Percentiles rank a stretch among this genome's conserved stretches.
Evolutionary conservation across 2,113 vertebrate genomes (phyloP).

Genomic region (Rhynchopsitta pachyrhyncha): DNA sequence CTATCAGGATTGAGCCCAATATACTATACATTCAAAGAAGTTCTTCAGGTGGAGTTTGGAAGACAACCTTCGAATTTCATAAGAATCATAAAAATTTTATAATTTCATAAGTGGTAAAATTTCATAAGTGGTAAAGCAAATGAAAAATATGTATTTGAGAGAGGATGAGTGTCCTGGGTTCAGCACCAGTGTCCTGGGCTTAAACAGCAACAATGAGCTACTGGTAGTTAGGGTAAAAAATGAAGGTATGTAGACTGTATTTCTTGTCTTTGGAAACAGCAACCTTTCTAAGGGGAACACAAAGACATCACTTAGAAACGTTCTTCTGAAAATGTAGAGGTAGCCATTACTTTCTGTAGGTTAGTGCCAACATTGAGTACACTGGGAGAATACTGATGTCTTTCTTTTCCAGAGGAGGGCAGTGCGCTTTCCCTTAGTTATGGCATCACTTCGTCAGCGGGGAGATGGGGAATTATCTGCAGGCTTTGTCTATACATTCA

Average conservation of each 20-base stretch:
- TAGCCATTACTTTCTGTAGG: not conserved
- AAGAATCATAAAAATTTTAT: not conserved
- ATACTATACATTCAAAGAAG: not conserved
- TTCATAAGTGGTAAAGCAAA: not conserved
- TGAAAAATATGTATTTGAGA: not conserved
- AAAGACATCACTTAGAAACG: not conserved
- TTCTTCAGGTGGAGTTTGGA: not conserved
- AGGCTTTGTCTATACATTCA: not conserved
- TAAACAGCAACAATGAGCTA: not conserved
- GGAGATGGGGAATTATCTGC: not conserved
- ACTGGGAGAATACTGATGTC: not conserved
- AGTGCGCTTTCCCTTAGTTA: not conserved
- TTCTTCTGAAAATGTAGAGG: not conserved
- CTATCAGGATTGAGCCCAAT: not conserved
- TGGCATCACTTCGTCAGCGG: not conserved
- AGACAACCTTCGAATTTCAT: not conserved
- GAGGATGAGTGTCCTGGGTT: not conserved
- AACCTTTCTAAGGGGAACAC: not conserved
- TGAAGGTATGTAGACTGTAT: not conserved
- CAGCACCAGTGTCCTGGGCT: too few relatives aligned
- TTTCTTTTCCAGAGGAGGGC: not conserved
- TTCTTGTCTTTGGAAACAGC: not conserved
- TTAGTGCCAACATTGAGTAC: not conserved
- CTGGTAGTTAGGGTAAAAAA: not conserved
- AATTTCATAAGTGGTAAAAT: not conserved